Percentiles rank a stretch among this genome's conserved stretches.
Conservation (phyloP, 2,888 invertebrate genomes). For the Stenotaenia linearis region DNA sequence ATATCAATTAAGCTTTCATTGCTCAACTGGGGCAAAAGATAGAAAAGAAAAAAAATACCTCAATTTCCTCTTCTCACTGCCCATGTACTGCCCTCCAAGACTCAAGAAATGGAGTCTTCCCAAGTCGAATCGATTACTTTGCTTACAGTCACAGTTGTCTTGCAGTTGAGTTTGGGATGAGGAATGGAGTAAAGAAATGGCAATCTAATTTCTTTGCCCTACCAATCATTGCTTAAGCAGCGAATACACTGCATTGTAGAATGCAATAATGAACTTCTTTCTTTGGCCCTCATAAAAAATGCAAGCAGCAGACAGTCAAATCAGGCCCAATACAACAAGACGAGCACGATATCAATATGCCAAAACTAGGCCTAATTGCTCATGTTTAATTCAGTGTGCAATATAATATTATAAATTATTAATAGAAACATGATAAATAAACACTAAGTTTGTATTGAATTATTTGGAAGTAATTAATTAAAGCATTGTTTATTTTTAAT, state of each 20-base stretch:
- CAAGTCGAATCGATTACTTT: constrained; percentile 2
- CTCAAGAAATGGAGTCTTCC: not conserved
- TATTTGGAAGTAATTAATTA: too few species aligned
- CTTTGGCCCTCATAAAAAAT: too few species aligned
- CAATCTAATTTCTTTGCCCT: not conserved
- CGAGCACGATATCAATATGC: too few species aligned
- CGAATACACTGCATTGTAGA: not conserved
- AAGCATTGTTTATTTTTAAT: too few species aligned
- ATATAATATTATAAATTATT: too few species aligned
- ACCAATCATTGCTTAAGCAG: not conserved
- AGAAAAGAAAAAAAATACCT: not conserved
- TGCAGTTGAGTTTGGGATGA: not conserved
- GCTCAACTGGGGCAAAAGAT: not conserved
- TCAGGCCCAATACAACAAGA: too few species aligned
- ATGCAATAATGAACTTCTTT: not conserved
- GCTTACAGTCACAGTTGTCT: constrained; percentile 24
- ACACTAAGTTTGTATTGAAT: too few species aligned
- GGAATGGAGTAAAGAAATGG: not conserved
- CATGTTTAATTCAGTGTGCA: too few species aligned
- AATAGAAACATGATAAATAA: too few species aligned
- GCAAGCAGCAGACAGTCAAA: too few species aligned
- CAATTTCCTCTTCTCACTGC: constrained; percentile 12
- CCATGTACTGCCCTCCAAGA: constrained; percentile 1
- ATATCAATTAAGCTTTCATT: constrained; percentile 24
- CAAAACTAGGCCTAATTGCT: too few species aligned